Percentiles rank a stretch among this genome's conserved stretches.
Evolutionary conservation across 92 coral and sea anemone genomes (phyloP).

Genomic region (Montipora capitata): DNA sequence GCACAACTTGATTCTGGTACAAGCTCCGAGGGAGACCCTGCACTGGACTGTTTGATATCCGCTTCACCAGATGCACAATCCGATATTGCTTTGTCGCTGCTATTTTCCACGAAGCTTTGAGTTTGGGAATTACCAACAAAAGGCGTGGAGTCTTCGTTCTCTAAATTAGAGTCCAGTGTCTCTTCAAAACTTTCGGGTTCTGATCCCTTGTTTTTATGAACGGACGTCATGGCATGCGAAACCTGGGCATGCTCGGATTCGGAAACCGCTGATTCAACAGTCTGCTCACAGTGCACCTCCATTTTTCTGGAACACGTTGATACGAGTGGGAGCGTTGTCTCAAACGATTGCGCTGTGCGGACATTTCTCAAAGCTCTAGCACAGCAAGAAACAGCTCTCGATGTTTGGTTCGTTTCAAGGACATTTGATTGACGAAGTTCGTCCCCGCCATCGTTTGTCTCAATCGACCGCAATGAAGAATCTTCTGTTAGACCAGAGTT

Average conservation of each 20-base stretch:
- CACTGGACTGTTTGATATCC: neutral
- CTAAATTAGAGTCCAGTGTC: neutral
- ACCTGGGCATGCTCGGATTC: slow-evolving; percentile 17
- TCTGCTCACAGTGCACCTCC: slow-evolving; percentile 14
- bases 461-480: neutral
- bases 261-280: slow-evolving; percentile 11
- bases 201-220: slow-evolving; percentile 3
- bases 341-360: neutral
- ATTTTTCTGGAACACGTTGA: slow-evolving; percentile 9
- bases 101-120: neutral
- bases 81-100: neutral
- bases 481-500: neutral
- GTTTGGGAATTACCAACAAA: neutral
- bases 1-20: neutral
- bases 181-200: neutral
- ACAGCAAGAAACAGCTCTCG: neutral
- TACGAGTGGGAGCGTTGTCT: neutral
- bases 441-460: neutral
- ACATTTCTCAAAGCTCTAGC: neutral
- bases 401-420: neutral
- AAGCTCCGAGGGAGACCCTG: neutral
- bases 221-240: slow-evolving; percentile 9
- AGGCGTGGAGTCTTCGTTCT: neutral
- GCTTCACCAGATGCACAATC: neutral
- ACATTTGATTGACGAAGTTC: neutral